Conservation (phyloP, 2,888 invertebrate species). For the Erpobdella octoculata region DNA sequence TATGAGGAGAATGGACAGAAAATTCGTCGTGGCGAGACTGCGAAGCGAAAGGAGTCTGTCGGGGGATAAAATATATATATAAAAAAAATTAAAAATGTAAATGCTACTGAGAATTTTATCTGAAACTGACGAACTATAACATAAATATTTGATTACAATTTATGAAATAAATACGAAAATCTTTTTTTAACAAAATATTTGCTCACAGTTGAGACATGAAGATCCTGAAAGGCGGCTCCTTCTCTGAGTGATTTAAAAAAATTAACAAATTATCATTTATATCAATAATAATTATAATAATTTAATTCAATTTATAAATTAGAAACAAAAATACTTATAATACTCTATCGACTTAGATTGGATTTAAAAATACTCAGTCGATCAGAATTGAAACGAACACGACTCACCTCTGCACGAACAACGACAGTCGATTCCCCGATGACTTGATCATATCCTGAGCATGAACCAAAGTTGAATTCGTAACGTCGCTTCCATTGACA, state of each 20-base stretch:
- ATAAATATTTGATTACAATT: background rate
- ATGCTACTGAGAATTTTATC: background rate
- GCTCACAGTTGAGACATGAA: background rate
- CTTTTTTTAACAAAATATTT: too few species aligned
- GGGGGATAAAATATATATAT: too few species aligned
- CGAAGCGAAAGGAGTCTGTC: too few species aligned
- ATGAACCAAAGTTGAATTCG: slow-evolving; percentile 79
- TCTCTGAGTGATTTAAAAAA: background rate
- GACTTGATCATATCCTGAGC: slow-evolving; percentile 63
- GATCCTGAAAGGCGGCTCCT: background rate
- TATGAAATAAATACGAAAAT: background rate
- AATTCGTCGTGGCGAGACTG: too few species aligned
- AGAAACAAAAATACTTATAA: background rate
- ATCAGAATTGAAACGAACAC: too few species aligned
- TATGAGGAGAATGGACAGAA: background rate
- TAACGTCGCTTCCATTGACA: slow-evolving; percentile 78
- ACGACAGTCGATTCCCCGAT: slow-evolving; percentile 46
- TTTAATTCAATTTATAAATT: background rate
- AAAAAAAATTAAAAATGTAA: background rate
- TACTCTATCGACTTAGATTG: background rate
- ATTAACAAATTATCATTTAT: too few species aligned
- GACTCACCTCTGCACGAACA: slow-evolving; percentile 42
- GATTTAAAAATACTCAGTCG: background rate
- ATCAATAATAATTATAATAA: background rate
- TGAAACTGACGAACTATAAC: too few species aligned